phyloP scores from a whole-genome alignment of 2,888 invertebrate genomes.

The Isotomurus palustris region DNA sequence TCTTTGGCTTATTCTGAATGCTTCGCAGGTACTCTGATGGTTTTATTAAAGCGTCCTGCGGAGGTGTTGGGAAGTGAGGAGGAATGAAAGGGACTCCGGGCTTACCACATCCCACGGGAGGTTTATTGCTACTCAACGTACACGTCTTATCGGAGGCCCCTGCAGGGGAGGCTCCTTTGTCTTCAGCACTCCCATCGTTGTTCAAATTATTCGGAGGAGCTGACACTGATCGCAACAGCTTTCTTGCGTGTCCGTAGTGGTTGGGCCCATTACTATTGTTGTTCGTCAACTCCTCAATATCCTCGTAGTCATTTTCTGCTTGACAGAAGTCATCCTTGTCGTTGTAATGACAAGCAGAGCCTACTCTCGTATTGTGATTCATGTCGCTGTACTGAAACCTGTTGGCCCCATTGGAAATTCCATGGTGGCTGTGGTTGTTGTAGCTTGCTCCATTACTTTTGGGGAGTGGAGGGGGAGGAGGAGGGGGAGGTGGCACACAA shows the following conservation, averaged over 20 bases:
- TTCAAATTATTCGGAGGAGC: slow-evolving; percentile 24
- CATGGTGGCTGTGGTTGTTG: slow-evolving; percentile 23
- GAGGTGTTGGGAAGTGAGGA: slow-evolving; percentile 73
- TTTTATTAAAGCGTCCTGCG: slow-evolving; percentile 78
- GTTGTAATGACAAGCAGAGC: too few species aligned
- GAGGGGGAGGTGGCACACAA: slow-evolving; percentile 41
- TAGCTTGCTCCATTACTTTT: too few species aligned
- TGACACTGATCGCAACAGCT: slow-evolving; percentile 30
- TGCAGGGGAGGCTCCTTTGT: neutral
- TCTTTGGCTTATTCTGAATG: slow-evolving; percentile 57
- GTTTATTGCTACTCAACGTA: slow-evolving; percentile 21
- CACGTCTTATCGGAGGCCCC: slow-evolving; percentile 8
- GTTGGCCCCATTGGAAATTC: slow-evolving; percentile 18
- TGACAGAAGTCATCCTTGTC: slow-evolving; percentile 14
- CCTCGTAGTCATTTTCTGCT: slow-evolving; percentile 64
- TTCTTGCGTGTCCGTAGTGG: slow-evolving; percentile 28
- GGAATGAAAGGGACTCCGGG: slow-evolving; percentile 73
- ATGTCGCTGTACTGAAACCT: slow-evolving; percentile 11
- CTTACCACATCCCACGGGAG: slow-evolving; percentile 23
- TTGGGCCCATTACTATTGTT: slow-evolving; percentile 20
- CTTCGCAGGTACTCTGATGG: slow-evolving; percentile 87
- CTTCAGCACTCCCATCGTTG: slow-evolving; percentile 1
- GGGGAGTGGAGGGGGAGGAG: slow-evolving; percentile 45
- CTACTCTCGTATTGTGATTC: slow-evolving; percentile 11
- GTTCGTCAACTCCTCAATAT: slow-evolving; percentile 63